A percentile compares a stretch with the other conserved stretches of the same genome.
phyloP scores from a whole-genome alignment of 37 sponge, comb jelly and placozoan genomes.

The Geodia barretti region DNA sequence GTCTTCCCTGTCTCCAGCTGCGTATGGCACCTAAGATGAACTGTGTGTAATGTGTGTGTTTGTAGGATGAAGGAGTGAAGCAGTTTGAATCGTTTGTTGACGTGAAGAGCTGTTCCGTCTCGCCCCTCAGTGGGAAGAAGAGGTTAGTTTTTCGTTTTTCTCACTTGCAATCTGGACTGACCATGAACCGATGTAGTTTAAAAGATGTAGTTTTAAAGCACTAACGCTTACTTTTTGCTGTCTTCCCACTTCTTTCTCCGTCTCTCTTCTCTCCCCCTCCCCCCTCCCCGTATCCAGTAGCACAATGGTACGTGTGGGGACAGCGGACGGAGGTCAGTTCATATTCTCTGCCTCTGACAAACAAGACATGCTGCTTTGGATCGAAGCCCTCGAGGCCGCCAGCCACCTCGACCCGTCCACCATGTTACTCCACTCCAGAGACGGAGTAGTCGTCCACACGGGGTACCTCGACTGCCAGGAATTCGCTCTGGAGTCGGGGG shows the following conservation, averaged over 20 bases:
- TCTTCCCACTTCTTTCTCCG: neutral
- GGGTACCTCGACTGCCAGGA: constrained; percentile 57
- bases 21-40: too few species aligned
- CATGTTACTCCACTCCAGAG: constrained; percentile 43
- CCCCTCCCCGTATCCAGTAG: constrained; percentile 5
- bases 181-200: neutral
- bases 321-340: neutral
- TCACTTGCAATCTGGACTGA: neutral
- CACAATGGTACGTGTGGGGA: constrained; percentile 25
- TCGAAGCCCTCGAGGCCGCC: constrained; percentile 59
- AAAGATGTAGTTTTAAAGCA: neutral
- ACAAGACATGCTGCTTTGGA: constrained; percentile 57
- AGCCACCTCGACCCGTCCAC: constrained; percentile 57
- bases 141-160: constrained; percentile 21
- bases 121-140: constrained; percentile 29
- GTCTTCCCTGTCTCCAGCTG: too few species aligned
- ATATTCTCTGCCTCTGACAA: constrained; percentile 38
- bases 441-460: constrained; percentile 47
- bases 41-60: too few species aligned
- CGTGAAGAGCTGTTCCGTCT: constrained; percentile 26
- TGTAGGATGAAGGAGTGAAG: constrained; percentile 60
- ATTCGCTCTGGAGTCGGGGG: constrained; percentile 5
- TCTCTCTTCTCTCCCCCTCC: neutral
- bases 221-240: neutral
- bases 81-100: constrained; percentile 47